Conservation (phyloP, 2,888 invertebrate species). For the Timema cristinae region DNA sequence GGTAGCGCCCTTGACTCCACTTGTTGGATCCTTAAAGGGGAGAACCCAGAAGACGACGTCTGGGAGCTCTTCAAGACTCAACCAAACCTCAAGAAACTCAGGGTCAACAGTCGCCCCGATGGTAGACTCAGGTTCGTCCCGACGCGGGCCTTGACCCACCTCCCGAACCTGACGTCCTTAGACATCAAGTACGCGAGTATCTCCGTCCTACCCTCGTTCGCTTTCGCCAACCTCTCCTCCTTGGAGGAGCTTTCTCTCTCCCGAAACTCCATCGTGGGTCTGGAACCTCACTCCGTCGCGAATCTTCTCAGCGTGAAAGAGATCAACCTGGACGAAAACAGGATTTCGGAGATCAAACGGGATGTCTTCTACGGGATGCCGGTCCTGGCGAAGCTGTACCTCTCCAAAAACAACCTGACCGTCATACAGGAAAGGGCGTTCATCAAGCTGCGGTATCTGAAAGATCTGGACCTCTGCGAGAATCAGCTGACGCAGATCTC, state of each 20-base stretch:
- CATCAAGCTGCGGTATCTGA: slow-evolving; percentile 66
- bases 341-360: slow-evolving; percentile 66
- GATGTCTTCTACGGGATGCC: slow-evolving; percentile 72
- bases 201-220: slow-evolving; percentile 62
- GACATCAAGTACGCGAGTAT: slow-evolving; percentile 71
- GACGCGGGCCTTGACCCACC: slow-evolving; percentile 61
- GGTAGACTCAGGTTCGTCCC: slow-evolving; percentile 68
- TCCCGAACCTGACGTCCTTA: slow-evolving; percentile 62
- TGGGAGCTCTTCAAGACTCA: slow-evolving; percentile 75
- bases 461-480: slow-evolving; percentile 80
- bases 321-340: slow-evolving; percentile 67
- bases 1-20: slow-evolving; percentile 65
- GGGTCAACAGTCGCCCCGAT: slow-evolving; percentile 66
- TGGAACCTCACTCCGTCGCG: slow-evolving; percentile 68
- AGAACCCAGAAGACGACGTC: slow-evolving; percentile 46
- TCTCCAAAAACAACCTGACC: slow-evolving; percentile 82
- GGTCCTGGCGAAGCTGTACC: slow-evolving; percentile 63
- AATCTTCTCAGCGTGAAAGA: slow-evolving; percentile 65
- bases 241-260: slow-evolving; percentile 63
- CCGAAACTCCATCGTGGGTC: slow-evolving; percentile 63
- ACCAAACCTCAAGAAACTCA: slow-evolving; percentile 51
- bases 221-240: slow-evolving; percentile 69
- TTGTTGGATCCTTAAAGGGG: slow-evolving; percentile 71
- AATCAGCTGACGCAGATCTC: slow-evolving; percentile 67
- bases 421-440: slow-evolving; percentile 80